Evolutionary conservation across 2,888 invertebrate species (phyloP).

Genomic region (Arctia plantaginis): DNA sequence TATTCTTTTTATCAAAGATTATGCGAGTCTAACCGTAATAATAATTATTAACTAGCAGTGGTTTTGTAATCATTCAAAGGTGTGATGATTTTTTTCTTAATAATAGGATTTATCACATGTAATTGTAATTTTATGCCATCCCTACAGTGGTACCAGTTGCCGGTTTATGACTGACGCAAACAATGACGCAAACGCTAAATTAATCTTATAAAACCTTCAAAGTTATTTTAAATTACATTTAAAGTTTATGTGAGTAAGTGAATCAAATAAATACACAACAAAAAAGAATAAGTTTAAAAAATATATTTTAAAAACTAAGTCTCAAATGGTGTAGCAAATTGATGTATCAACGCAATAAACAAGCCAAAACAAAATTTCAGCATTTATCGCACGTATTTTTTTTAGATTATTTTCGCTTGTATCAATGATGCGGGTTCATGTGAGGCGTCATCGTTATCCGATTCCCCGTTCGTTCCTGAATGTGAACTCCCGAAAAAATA

Average conservation of each 20-base stretch:
- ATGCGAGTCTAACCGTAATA: no score
- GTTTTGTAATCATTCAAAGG: no score
- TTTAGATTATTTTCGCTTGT: conserved; percentile 21
- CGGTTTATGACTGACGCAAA: no score
- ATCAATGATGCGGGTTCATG: conserved; percentile 31
- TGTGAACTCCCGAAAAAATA: conserved; percentile 33
- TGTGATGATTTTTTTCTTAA: no score
- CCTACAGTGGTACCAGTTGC: no score
- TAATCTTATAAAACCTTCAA: background rate
- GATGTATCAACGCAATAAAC: background rate
- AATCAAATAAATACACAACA: background rate
- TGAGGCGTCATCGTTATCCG: conserved; percentile 40
- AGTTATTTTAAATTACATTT: background rate
- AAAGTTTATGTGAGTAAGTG: no score
- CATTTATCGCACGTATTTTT: background rate
- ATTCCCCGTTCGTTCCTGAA: conserved; percentile 26
- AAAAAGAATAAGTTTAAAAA: background rate
- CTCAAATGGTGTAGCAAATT: background rate
- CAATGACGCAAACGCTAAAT: background rate
- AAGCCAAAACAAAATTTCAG: background rate
- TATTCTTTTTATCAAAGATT: no score
- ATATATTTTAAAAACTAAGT: background rate
- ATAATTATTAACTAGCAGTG: no score
- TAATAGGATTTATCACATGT: no score
- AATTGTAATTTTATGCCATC: no score